Evolutionary conservation across 1,140 invertebrate species (phyloP), one percentile per base, ranked within the genome.

Genomic region (Acarapis woodi): DNA sequence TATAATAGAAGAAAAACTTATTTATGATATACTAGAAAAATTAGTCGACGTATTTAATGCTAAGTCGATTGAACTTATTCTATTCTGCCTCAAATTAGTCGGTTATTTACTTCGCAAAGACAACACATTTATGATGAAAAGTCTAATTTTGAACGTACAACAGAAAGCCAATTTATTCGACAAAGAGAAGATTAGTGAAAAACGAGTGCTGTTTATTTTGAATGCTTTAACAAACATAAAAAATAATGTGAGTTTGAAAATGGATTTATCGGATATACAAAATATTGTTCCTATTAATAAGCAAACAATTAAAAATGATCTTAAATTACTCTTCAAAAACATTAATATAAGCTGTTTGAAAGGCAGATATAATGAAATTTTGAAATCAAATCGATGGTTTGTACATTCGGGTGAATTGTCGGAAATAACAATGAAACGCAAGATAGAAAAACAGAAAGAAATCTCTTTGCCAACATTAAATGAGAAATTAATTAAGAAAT

Each of bases 191-290:
- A 19, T 14, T 5, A 28, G 23, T 20, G 41, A 35, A 3, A 31
- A 18, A 6, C 21, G 43, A 15, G 24, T 44, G 12, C 15, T 26
- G 15, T 42, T 44, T 34, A 37, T 44, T 15, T 15, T 44, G 2
- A 41, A 44, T 16, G 34, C 40, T 4, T 30, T 44, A 18, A 30
- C 19, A 16, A 41, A 40, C 3, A 43, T 44, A 2, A 42, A 43
- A n/a, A 44, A 44, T 23, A 44, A 44, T 26, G 42, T 42, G 28
- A n/a, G 42, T 16, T 2, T 16, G 1, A 42, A 42, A 32, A 4
- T 42, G 3, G n/a, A n/a, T n/a, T n/a, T n/a, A n/a, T n/a, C n/a
- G n/a, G n/a, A n/a, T n/a, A n/a, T n/a, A n/a, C n/a, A n/a, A n/a
- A 42, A 39, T 24, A 16, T 31, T 10, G n/a, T 12, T 26, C 29